Evolutionary conservation across 2,797 vertebrate genomes (phyloP), one percentile per base, ranked within the genome.

Genomic region (Sparidentex hasta): DNA sequence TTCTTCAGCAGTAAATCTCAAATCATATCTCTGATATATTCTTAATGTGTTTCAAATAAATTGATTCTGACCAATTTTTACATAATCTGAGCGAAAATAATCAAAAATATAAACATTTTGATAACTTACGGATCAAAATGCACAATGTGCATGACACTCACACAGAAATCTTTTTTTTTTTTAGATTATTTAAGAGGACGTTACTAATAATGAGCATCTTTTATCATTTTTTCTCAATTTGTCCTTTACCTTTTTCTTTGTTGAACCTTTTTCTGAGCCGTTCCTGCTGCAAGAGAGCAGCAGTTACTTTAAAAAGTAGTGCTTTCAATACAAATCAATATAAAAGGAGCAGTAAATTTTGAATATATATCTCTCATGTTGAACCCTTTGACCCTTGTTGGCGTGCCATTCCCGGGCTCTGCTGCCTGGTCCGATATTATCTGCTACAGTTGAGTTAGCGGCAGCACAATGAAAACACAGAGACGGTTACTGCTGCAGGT

Each of bases 401-500:
- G 20, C 25, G 11, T 6, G 21, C 48, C 1, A 41, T 46, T 57
- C 38, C 7, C 68, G 1, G 46, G 12, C 18, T 50, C 13, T 4
- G 55, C 74, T 44, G 33, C 29, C 47, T 38, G 2, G 12, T 18
- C 52, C 33, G 27, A 55, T 52, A 9, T 52, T 4, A 65, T 43
- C 43, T 65, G 11, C 58, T 29, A 5, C 46, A 0, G n/a, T 12
- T 11, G 5, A 44, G 48, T 57, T 27, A 2, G 43, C 8, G 3
- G 23, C 12, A 3, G 14, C 38, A 51, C 12, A 23, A 12, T 55
- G 46, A 61, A 57, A 74, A 78, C 52, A 11, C 33, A 12, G 48
- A 21, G 38, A n/a, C 59, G 44, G 74, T 33, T 11, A 20, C 52
- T 20, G 38, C 47, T 51, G 74, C 29, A 43, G 57, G 66, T 74